Conservation (phyloP, 2,113 vertebrate species). For the Zosterops pallidus region DNA sequence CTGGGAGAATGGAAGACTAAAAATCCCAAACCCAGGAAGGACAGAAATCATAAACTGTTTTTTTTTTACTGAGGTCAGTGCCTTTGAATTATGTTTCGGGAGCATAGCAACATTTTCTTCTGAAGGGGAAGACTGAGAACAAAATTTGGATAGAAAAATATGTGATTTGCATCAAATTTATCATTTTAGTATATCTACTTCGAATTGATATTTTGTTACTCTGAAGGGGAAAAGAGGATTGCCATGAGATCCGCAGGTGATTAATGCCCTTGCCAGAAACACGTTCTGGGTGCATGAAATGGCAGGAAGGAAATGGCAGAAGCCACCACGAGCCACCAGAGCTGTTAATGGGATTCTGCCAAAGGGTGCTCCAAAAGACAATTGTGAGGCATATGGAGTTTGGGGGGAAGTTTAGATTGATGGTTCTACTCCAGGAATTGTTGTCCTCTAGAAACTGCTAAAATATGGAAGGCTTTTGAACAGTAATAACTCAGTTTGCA, state of each 20-base stretch:
- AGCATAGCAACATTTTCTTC: background rate
- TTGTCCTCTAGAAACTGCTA: background rate
- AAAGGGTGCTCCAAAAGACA: background rate
- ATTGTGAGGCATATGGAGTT: background rate
- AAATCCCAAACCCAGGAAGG: background rate
- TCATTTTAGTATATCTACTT: background rate
- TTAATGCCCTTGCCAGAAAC: background rate
- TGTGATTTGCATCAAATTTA: background rate
- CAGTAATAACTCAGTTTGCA: background rate
- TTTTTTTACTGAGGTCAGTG: background rate
- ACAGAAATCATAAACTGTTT: background rate
- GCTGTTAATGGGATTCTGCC: background rate
- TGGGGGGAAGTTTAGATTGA: background rate
- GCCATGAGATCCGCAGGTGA: background rate
- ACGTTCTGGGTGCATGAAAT: background rate
- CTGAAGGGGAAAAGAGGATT: background rate
- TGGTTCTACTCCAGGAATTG: background rate
- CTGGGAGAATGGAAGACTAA: background rate
- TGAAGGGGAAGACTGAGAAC: background rate
- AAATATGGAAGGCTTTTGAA: background rate
- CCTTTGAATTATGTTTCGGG: background rate
- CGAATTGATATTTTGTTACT: background rate
- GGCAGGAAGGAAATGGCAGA: background rate
- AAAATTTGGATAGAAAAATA: background rate
- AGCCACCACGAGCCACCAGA: background rate